phyloP scores from a whole-genome alignment of 2,797 vertebrate genomes.

The Gallirallus australis region DNA sequence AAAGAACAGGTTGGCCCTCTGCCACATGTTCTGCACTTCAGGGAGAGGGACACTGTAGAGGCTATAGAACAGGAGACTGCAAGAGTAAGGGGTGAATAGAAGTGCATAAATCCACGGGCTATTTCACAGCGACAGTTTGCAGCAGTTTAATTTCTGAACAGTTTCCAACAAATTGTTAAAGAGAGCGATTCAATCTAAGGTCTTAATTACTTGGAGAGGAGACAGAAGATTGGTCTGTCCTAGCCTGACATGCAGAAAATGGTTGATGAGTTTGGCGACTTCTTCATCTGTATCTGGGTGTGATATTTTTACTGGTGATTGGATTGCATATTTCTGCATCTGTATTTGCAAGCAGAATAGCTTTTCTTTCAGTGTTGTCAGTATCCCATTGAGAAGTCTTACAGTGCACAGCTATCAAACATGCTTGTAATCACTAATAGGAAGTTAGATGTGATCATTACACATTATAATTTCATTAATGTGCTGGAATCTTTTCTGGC shows the following conservation, averaged over 20 bases:
- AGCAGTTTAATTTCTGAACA: background rate
- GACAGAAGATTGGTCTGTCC: background rate
- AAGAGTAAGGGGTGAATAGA: background rate
- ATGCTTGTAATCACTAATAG: background rate
- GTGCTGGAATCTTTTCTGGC: background rate
- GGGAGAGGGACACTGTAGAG: fast-evolving
- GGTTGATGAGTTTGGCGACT: background rate
- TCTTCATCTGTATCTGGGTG: background rate
- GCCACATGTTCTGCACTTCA: background rate
- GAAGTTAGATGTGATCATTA: background rate
- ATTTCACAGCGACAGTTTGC: background rate
- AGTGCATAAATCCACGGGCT: background rate
- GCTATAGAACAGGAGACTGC: background rate
- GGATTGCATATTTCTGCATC: background rate
- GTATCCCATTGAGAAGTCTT: background rate
- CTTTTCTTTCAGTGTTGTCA: background rate
- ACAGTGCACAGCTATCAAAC: background rate
- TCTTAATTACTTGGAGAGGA: background rate
- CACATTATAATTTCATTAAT: background rate
- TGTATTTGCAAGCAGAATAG: background rate
- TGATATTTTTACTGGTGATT: background rate
- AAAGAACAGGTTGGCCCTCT: background rate
- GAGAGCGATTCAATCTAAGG: background rate
- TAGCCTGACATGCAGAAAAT: background rate
- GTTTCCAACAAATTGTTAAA: background rate